Base-by-base conservation (phyloP, 2,888 invertebrate species). In the Diachrysia chrysitis region DNA sequence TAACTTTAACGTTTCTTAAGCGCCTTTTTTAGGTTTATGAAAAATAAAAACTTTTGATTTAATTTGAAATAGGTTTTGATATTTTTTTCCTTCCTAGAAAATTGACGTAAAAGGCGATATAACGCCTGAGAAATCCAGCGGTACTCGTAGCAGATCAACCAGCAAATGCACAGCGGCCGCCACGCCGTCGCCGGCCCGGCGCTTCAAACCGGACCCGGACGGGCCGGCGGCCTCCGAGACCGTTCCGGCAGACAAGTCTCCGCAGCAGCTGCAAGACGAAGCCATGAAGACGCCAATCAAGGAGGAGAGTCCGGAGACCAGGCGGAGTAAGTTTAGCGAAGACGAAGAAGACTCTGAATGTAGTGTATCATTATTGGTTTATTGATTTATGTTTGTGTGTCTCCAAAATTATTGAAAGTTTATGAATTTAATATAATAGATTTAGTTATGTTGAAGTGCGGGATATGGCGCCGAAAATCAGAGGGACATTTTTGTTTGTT, bases 101-200 rank as follows among this genome's bases (percentile, higher is more conserved):
- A 91, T 95, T 63, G 96, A 96, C 84, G 89, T 93, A 23, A 95
- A 95, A 83, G 81, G 79, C 5, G 95, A 95, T 29, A 90, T 90
- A 69, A 95, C 95, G 0, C 95, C 95, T 0, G 95, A 95, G 74
- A 93, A 95, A 77, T 86, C 87, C 5, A 88, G 88, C 1, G 78
- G 83, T 2, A 80, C 87, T 0, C 89, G 92, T 10, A 87, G 91
- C 6, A 89, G 94, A 0, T 90, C 93, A 0, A 82, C 86, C 2
- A 90, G 90, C 71, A 95, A 94, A 71, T 86, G 89, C 32, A 84
- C 91, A 2, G 85, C 90, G 46, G 88, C 90, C 58, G 90, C 92
- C 37, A 89, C 92, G 0, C 88, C 88, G 35, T 89, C 92, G 46
- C 90, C 94, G 12, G 89, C 93, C 61, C 87, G 94, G 16, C 87